Base-by-base conservation (phyloP, 2,113 vertebrate species). In the Scytalopus superciliaris region DNA sequence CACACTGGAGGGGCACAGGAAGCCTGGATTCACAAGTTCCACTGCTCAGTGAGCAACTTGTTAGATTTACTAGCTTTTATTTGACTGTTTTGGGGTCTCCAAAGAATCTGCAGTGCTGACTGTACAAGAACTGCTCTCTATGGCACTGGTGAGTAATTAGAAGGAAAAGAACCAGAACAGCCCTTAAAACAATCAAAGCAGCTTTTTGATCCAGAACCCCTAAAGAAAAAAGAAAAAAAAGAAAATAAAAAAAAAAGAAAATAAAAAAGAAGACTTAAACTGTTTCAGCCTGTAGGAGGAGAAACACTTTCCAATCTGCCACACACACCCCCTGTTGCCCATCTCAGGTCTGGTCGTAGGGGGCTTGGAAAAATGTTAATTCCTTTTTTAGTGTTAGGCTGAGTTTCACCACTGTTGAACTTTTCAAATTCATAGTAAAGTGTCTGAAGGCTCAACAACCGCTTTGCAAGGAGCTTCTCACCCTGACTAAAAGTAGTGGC, bases 121-220 rank as follows among this genome's bases (percentile, higher is more conserved):
- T 92, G 62, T 63, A 44, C 75, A 47, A 63, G 87, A 82, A 30
- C 63, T 92, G 81, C 70, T 62, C 6, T 33, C 75, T 83, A 64
- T 69, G 84, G 83, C 42, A 44, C 70, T 67, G 78, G 92, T 44
- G 84, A 84, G 79, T 90, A 94, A 82, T 95, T 80, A 94, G 74
- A 93, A 35, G 93, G 94, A 74, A 96, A 94, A 97, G 94, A 97
- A 97, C 75, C 75, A 94, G 90, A 90, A 69, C 42, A 62, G 68
- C 70, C 84, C 79, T 91, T 91, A 96, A 96, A 96, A 87, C 13
- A 84, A 55, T 42, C 14, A 44, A 84, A 86, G 70, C 45, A 87
- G 76, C 53, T 91, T 95, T 94, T 82, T 96, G 74, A 97, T 84
- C 35, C 53, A 68, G 14, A 49, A 88, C 11, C 9, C 77, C 74